phyloP scores from a whole-genome alignment of 2,797 vertebrate genomes.

The Enteromius paludinosus region DNA sequence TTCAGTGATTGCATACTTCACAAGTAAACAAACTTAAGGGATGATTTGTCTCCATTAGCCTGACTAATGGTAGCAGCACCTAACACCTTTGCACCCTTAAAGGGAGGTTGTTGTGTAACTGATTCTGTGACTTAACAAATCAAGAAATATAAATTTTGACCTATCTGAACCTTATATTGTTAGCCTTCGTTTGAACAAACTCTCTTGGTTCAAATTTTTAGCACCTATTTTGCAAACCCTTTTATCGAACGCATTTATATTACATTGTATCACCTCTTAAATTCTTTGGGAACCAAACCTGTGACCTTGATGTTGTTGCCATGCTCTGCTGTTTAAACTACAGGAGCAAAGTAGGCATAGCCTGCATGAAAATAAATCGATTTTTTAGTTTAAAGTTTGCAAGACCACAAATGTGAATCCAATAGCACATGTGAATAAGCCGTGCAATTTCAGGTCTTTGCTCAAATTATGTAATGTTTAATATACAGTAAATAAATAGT shows the following conservation, averaged over 20 bases:
- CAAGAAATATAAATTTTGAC: background rate
- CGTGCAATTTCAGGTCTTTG: background rate
- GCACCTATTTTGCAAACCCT: background rate
- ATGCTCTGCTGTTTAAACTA: background rate
- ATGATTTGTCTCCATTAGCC: background rate
- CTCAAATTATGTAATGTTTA: background rate
- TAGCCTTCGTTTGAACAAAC: background rate
- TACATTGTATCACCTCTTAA: background rate
- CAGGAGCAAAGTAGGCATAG: background rate
- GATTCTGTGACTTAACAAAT: background rate
- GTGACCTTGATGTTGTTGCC: constrained; percentile 1
- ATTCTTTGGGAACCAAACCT: background rate
- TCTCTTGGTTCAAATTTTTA: background rate
- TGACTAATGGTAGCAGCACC: background rate
- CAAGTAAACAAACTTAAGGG: background rate
- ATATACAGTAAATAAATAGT: background rate
- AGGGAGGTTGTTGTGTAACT: background rate
- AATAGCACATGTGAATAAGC: background rate
- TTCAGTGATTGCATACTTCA: background rate
- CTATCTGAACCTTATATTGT: background rate
- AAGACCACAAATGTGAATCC: background rate
- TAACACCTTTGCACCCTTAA: background rate
- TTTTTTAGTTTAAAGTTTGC: no score
- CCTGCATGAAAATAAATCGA: background rate
- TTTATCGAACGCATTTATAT: background rate